phyloP scores from a whole-genome alignment of 2,113 vertebrate genomes.

The Chaenogobius annularis region DNA sequence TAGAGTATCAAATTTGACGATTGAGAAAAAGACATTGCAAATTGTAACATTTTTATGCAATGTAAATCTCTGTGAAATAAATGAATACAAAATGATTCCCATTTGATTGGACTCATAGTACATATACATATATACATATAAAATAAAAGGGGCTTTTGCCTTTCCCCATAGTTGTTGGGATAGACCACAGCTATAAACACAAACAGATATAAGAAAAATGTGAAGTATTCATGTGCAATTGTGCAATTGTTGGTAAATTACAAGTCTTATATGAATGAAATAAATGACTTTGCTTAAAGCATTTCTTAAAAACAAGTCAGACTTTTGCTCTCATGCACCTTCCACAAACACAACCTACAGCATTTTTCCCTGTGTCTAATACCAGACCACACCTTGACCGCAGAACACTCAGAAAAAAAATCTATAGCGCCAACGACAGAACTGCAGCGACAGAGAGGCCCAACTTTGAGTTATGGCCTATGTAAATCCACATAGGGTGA shows the following conservation, averaged over 20 bases:
- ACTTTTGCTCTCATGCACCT: slow-evolving; percentile 15
- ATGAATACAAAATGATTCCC: background rate
- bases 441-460: slow-evolving; percentile 16
- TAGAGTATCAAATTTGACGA: too few species aligned
- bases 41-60: background rate
- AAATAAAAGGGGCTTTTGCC: background rate
- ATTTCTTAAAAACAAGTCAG: background rate
- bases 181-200: background rate
- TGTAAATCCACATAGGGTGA: slow-evolving; percentile 37
- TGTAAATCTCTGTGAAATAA: background rate
- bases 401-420: slow-evolving; percentile 37
- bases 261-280: background rate
- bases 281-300: background rate
- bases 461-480: slow-evolving; percentile 31
- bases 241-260: background rate
- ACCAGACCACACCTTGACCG: slow-evolving; percentile 50
- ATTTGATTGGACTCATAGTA: too few species aligned
- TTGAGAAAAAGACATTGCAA: background rate
- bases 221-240: background rate
- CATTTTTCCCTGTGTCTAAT: slow-evolving; percentile 17
- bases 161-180: background rate
- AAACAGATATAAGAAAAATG: background rate
- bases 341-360: slow-evolving; percentile 69
- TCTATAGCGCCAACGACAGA: slow-evolving; percentile 47
- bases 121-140: background rate